A percentile compares a stretch with the other conserved stretches of the same genome.
These are phyloP conservation scores for Python bivittatus DNA, from an alignment of 2,113 vertebrate genomes.

Conservation along the genomic window DNA sequence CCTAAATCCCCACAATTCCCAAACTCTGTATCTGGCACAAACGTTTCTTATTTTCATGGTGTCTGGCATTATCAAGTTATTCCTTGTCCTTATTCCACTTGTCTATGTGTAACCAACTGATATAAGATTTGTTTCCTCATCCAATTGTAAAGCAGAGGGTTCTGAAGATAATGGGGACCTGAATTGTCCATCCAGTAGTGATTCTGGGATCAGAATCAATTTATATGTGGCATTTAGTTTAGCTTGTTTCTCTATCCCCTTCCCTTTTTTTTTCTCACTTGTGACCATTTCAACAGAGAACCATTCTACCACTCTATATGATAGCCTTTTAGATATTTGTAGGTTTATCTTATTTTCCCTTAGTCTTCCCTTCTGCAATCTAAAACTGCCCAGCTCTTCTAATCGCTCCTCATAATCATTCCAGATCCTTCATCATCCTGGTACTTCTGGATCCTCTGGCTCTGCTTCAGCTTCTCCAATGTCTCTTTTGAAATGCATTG, in stretches of 20 bases:
- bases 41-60: background rate
- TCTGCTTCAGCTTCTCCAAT: background rate
- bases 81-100: too few species aligned
- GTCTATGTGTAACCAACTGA: too few species aligned
- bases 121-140: too few species aligned
- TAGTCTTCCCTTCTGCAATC: background rate
- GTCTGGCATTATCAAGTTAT: background rate
- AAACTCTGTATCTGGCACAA: background rate
- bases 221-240: background rate
- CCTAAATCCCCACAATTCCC: background rate
- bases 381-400: background rate
- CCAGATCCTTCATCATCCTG: background rate
- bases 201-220: too few species aligned
- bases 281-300: background rate
- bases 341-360: background rate
- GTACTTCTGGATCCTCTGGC: background rate
- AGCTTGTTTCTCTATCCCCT: background rate
- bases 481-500: background rate
- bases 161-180: too few species aligned
- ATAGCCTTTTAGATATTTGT: background rate
- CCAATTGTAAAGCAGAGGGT: too few species aligned
- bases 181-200: too few species aligned
- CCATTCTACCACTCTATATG: background rate
- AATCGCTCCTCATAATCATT: background rate
- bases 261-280: background rate